Percentiles rank a stretch among this genome's conserved stretches.
These are phyloP conservation scores for Eupsilia transversa DNA, from an alignment of 2,888 invertebrate species.

Conservation along the genomic window DNA sequence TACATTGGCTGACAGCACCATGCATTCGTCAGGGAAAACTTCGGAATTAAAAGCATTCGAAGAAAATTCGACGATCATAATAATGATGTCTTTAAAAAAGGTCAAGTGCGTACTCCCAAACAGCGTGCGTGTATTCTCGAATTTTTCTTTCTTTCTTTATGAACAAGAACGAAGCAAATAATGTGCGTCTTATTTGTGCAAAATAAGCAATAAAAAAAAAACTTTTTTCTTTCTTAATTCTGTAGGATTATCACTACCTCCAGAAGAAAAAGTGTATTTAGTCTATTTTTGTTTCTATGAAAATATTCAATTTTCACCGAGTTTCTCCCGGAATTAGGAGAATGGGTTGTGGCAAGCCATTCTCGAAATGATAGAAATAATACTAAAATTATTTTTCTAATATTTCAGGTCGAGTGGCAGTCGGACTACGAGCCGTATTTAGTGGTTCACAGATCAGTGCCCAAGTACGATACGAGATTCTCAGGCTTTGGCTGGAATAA, in stretches of 20 bases:
- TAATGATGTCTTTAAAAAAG: no score
- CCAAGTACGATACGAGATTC: conserved; percentile 96
- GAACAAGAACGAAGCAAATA: neutral
- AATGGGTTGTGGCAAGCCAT: neutral
- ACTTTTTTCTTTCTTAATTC: neutral
- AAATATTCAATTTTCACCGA: neutral
- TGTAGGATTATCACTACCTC: neutral
- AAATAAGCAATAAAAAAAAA: neutral
- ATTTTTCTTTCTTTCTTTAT: neutral
- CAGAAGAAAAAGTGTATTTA: neutral
- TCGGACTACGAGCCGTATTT: conserved; percentile 98
- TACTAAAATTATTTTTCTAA: neutral
- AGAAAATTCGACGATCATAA: no score
- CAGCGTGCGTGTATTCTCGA: no score
- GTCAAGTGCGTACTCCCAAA: no score
- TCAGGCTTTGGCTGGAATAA: conserved; percentile 99
- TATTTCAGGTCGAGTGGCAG: conserved; percentile 95
- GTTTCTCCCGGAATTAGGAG: neutral
- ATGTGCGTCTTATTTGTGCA: neutral
- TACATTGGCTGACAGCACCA: no score
- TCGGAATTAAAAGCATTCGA: no score
- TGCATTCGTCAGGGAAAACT: no score
- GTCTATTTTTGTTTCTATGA: no score
- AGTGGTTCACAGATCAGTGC: conserved; percentile 93
- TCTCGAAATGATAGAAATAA: neutral